Conservation (phyloP, 2,797 vertebrate species). For the Simalia tracyae region DNA sequence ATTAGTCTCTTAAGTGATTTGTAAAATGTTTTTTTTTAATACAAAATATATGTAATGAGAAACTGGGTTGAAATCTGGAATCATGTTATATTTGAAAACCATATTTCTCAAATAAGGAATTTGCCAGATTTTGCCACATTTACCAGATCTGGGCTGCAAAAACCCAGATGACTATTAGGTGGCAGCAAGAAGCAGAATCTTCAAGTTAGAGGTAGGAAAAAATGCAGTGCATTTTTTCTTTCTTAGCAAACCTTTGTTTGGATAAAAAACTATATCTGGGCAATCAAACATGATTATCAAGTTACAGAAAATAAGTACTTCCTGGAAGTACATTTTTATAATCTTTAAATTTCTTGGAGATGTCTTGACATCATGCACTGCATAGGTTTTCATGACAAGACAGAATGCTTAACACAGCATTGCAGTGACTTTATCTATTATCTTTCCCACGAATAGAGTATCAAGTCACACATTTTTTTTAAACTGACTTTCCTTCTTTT, state of each 20-base stretch:
- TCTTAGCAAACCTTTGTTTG: background rate
- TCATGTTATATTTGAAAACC: no score
- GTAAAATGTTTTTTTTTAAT: background rate
- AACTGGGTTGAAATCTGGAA: background rate
- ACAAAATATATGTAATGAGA: no score
- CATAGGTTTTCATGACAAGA: background rate
- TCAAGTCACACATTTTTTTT: background rate
- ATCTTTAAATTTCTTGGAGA: constrained; percentile 19
- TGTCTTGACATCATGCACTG: background rate
- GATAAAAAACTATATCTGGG: background rate
- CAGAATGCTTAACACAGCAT: background rate
- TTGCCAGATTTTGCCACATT: background rate
- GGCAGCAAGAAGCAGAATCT: background rate
- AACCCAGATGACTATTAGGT: background rate
- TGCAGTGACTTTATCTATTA: background rate
- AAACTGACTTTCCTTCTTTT: constrained; percentile 31
- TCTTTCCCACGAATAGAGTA: background rate
- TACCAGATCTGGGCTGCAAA: background rate
- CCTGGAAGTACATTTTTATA: background rate
- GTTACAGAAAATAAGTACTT: background rate
- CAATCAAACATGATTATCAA: background rate
- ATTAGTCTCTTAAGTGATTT: background rate
- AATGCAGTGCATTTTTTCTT: background rate
- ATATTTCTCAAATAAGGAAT: background rate
- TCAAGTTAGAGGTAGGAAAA: background rate